Evolutionary conservation across 64 coral and sea anemone species (phyloP).

Genomic region (Trachythela sp.): DNA sequence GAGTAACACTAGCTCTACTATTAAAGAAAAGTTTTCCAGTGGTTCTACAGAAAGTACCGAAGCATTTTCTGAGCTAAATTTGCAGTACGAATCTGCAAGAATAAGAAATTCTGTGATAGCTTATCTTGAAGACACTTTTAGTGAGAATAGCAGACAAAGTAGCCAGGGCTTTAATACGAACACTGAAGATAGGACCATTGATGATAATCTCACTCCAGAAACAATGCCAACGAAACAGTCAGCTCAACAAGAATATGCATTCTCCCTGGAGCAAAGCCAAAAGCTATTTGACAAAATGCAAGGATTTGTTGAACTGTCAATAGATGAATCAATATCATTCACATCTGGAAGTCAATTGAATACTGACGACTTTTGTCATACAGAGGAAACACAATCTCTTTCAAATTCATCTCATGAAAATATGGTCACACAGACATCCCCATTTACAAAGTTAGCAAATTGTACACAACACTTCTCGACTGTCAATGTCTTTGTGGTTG

Average conservation of each 20-base stretch:
- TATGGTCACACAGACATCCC: background rate
- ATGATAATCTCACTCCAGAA: too few relatives aligned
- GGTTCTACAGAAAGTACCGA: too few relatives aligned
- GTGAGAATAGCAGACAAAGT: too few relatives aligned
- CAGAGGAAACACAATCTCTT: background rate
- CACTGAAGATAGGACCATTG: too few relatives aligned
- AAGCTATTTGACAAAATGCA: background rate
- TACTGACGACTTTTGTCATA: background rate
- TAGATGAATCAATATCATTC: background rate
- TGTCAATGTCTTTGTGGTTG: constrained; percentile 71
- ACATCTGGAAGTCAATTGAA: background rate
- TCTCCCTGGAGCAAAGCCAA: background rate
- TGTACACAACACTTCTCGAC: constrained; percentile 41
- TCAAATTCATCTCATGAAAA: background rate
- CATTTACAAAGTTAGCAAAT: constrained; percentile 40
- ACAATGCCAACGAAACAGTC: background rate
- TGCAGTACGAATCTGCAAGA: too few relatives aligned
- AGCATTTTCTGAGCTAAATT: too few relatives aligned
- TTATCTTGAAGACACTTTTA: too few relatives aligned
- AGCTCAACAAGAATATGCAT: background rate
- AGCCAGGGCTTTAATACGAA: too few relatives aligned
- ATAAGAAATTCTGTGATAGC: too few relatives aligned
- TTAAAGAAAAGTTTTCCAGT: too few relatives aligned
- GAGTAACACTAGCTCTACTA: too few relatives aligned
- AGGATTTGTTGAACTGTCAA: background rate